Conservation (phyloP, 2,888 invertebrate species). For the Monopis laevigella region DNA sequence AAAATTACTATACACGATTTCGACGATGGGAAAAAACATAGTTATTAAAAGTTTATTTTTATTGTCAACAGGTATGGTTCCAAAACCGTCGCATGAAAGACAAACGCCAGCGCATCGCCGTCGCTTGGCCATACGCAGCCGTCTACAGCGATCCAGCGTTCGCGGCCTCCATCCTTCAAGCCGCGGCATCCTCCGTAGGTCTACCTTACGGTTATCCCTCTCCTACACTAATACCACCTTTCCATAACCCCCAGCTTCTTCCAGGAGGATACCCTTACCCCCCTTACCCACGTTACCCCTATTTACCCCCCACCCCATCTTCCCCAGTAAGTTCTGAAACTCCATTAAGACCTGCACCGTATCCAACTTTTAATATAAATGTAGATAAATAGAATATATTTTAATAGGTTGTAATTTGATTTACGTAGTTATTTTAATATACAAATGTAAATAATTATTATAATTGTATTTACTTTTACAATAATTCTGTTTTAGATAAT, state of each 20-base stretch:
- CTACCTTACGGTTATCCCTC: conserved; percentile 70
- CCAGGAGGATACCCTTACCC: conserved; percentile 70
- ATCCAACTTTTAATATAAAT: conserved; percentile 56
- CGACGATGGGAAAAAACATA: neutral
- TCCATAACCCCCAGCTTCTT: conserved; percentile 65
- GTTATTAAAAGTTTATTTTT: neutral
- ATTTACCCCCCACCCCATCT: conserved; percentile 62
- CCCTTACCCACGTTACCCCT: conserved; percentile 59
- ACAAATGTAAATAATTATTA: neutral
- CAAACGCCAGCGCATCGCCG: conserved; percentile 93
- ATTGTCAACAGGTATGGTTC: conserved; percentile 87
- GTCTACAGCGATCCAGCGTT: conserved; percentile 95
- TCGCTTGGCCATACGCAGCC: conserved; percentile 95
- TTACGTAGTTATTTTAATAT: neutral
- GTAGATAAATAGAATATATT: conserved; percentile 46
- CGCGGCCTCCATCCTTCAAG: conserved; percentile 91
- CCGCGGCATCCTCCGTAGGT: conserved; percentile 80
- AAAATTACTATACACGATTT: no score
- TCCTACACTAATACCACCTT: conserved; percentile 66
- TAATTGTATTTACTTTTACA: neutral
- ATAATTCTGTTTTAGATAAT: no score
- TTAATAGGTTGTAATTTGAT: conserved; percentile 10
- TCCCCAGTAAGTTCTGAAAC: conserved; percentile 52
- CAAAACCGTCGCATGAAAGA: conserved; percentile 98
- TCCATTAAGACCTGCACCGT: conserved; percentile 54